phyloP scores from a whole-genome alignment of 2,797 vertebrate genomes.

The Spondyliosoma cantharus region DNA sequence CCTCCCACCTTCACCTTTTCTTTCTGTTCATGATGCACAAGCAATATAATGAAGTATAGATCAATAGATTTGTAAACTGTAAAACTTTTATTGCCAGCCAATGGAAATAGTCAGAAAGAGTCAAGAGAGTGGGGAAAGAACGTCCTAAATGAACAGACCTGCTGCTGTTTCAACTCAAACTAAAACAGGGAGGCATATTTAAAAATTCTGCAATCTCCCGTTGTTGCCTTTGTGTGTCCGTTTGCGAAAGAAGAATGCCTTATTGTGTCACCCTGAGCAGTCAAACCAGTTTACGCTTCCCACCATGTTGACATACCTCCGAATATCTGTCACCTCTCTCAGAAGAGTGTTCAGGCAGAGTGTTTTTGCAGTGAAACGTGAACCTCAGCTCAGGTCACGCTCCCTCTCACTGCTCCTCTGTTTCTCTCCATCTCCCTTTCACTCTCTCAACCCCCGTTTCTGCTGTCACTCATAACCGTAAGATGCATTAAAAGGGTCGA shows the following conservation, averaged over 20 bases:
- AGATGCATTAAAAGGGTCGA: slow-evolving; percentile 67
- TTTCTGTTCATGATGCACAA: slow-evolving; percentile 42
- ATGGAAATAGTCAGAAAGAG: slow-evolving; percentile 12
- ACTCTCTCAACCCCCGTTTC: slow-evolving; percentile 38
- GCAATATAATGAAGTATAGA: slow-evolving; percentile 3
- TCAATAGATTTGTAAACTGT: slow-evolving; percentile 7
- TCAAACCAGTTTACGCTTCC: slow-evolving; percentile 51
- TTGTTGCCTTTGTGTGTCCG: slow-evolving; percentile 48
- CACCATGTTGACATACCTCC: slow-evolving; percentile 73
- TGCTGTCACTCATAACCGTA: slow-evolving; percentile 65
- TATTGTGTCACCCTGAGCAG: slow-evolving; percentile 51
- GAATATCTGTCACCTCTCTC: slow-evolving; percentile 74
- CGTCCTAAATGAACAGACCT: slow-evolving; percentile 46
- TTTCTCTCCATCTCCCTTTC: slow-evolving; percentile 45
- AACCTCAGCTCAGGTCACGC: slow-evolving; percentile 68
- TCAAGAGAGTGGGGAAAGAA: slow-evolving; percentile 25
- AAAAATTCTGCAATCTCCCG: slow-evolving; percentile 45
- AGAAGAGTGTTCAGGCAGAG: slow-evolving; percentile 37
- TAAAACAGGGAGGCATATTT: slow-evolving; percentile 54
- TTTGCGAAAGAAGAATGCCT: slow-evolving; percentile 41
- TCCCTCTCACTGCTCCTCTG: slow-evolving; percentile 62
- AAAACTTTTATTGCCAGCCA: slow-evolving; percentile 3
- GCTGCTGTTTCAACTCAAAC: slow-evolving; percentile 66
- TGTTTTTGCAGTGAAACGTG: slow-evolving; percentile 75
- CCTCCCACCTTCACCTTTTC: slow-evolving; percentile 38